A percentile compares a stretch with the other conserved stretches of the same genome.
Conservation (phyloP, 2,888 invertebrate genomes). For the Agrilus biguttatus region DNA sequence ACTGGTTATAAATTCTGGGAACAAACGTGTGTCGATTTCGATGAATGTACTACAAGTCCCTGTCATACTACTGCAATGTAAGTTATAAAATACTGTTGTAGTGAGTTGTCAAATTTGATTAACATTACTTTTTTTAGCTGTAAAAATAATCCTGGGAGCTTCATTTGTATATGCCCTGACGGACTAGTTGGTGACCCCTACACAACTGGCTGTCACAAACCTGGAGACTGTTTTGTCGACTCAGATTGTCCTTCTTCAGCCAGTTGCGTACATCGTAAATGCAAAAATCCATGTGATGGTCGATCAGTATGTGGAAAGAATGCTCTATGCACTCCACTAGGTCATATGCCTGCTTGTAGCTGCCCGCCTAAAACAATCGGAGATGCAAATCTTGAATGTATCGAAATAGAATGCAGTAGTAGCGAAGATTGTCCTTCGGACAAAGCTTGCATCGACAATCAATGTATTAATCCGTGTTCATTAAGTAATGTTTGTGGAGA, state of each 20-base stretch:
- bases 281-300: constrained; percentile 62
- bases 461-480: constrained; percentile 70
- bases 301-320: constrained; percentile 54
- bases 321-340: constrained; percentile 56
- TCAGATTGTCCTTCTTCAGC: constrained; percentile 67
- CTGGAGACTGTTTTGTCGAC: constrained; percentile 70
- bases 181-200: constrained; percentile 67
- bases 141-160: constrained; percentile 65
- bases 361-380: constrained; percentile 65
- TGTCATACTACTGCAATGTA: constrained; percentile 63
- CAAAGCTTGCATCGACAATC: constrained; percentile 63
- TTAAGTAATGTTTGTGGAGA: constrained; percentile 71
- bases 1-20: constrained; percentile 54
- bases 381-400: constrained; percentile 59
- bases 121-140: constrained; percentile 31
- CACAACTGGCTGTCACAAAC: constrained; percentile 59
- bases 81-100: constrained; percentile 12
- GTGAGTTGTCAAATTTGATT: background rate
- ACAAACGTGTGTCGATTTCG: constrained; percentile 60
- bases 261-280: constrained; percentile 58
- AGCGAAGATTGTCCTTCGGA: constrained; percentile 59
- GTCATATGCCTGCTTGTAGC: constrained; percentile 57
- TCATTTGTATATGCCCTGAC: constrained; percentile 59
- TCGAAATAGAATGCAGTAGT: constrained; percentile 60
- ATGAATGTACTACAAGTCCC: constrained; percentile 65